phyloP scores from a whole-genome alignment of 2,888 invertebrate species.

The Dromius quadrimaculatus region DNA sequence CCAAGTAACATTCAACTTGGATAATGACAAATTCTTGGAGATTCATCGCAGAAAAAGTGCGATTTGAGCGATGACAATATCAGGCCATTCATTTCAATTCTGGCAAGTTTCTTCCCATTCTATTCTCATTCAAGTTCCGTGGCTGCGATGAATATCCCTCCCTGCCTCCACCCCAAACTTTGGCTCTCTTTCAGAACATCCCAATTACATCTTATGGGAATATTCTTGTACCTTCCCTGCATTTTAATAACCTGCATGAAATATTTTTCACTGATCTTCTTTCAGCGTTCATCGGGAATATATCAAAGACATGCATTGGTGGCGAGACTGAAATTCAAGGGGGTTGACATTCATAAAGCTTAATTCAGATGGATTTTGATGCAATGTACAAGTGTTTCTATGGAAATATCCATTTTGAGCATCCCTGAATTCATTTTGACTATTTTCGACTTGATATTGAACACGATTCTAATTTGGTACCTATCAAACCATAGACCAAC shows the following conservation, averaged over 20 bases:
- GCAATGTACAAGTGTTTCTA: too few species aligned
- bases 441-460: too few species aligned
- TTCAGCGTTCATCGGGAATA: too few species aligned
- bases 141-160: not conserved
- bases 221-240: constrained; percentile 1
- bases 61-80: constrained; percentile 8
- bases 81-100: constrained; percentile 15
- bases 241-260: constrained; percentile 7
- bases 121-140: not conserved
- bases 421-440: too few species aligned
- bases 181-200: constrained; percentile 23
- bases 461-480: too few species aligned
- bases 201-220: constrained; percentile 21
- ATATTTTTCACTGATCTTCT: not conserved
- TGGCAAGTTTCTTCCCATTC: constrained; percentile 7
- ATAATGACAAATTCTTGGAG: not conserved
- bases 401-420: too few species aligned
- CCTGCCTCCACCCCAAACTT: not conserved
- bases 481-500: too few species aligned
- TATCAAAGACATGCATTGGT: too few species aligned
- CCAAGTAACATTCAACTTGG: not conserved
- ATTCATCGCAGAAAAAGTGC: not conserved
- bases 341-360: too few species aligned
- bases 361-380: too few species aligned
- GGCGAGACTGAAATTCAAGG: too few species aligned